Conservation (phyloP, 2,888 invertebrate genomes). For the Gerris lacustris region DNA sequence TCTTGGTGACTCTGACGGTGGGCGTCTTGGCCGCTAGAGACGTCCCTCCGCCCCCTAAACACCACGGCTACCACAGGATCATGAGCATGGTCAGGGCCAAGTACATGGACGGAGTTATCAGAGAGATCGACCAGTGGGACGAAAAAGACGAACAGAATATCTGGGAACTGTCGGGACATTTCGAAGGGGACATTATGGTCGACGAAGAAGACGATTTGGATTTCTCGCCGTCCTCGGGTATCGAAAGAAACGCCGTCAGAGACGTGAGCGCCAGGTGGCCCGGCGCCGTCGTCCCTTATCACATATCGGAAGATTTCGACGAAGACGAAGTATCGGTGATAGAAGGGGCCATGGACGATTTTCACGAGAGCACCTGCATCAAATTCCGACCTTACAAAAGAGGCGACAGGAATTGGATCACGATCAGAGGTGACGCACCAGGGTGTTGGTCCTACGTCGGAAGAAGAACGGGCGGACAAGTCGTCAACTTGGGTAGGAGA, state of each 20-base stretch:
- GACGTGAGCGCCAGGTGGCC: constrained; percentile 40
- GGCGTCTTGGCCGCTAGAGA: constrained; percentile 14
- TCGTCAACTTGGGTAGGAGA: constrained; percentile 41
- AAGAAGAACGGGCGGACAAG: constrained; percentile 47
- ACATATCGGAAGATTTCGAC: constrained; percentile 43
- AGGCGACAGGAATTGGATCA: constrained; percentile 46
- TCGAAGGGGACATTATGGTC: constrained; percentile 51
- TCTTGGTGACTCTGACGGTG: not conserved
- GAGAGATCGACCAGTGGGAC: constrained; percentile 39
- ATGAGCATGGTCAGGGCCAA: constrained; percentile 24
- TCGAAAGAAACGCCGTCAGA: constrained; percentile 27
- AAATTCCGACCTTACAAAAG: constrained; percentile 47
- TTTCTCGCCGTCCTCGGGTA: constrained; percentile 26
- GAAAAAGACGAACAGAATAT: constrained; percentile 40
- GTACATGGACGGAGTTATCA: constrained; percentile 26
- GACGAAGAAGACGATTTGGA: constrained; percentile 32
- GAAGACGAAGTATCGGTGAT: constrained; percentile 41
- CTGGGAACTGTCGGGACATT: constrained; percentile 46
- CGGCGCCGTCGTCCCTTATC: constrained; percentile 43
- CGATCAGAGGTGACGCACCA: constrained; percentile 40
- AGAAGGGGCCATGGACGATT: constrained; percentile 46
- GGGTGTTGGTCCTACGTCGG: constrained; percentile 60
- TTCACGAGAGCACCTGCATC: constrained; percentile 50
- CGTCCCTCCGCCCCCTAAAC: constrained; percentile 30
- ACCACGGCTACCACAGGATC: constrained; percentile 30